Percentiles rank a stretch among this genome's conserved stretches.
Conservation (phyloP, 2,888 invertebrate species). For the Andrena hattorfiana region DNA sequence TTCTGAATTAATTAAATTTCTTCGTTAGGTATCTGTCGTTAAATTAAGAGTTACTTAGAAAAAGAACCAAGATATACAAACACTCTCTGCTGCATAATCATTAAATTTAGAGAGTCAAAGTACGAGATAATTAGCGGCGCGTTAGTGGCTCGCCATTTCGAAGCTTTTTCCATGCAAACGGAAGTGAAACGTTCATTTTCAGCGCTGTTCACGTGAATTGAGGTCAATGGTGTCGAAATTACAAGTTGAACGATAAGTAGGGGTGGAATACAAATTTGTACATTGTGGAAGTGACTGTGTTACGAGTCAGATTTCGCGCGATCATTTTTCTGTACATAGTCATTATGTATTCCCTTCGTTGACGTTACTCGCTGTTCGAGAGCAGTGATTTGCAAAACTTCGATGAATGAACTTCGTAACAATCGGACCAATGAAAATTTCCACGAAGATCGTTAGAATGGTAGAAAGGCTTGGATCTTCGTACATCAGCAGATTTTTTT, state of each 20-base stretch:
- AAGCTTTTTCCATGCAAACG: not conserved
- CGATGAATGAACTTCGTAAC: conserved; percentile 20
- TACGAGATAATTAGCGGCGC: not conserved
- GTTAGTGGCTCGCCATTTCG: not conserved
- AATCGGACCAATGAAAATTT: conserved; percentile 42
- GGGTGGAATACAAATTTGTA: conserved; percentile 27
- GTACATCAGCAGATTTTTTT: conserved; percentile 2
- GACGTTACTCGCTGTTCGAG: conserved; percentile 5
- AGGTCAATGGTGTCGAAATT: not conserved
- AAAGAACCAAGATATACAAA: not conserved
- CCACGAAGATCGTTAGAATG: not conserved
- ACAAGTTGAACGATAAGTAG: not conserved
- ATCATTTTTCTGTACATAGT: conserved; percentile 52
- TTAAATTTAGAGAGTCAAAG: not conserved
- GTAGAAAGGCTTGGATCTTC: conserved; percentile 3
- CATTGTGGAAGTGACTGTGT: conserved; percentile 28
- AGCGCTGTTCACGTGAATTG: not conserved
- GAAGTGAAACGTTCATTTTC: not conserved
- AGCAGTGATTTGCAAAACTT: conserved; percentile 26
- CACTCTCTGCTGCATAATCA: not conserved
- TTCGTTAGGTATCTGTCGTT: not conserved
- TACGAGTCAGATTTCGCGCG: conserved; percentile 28
- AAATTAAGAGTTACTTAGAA: not conserved
- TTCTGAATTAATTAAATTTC: not conserved
- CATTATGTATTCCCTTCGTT: conserved; percentile 30